Evolutionary conservation across 30 jellyfish, hydroid and myxozoan genomes (phyloP).

Genomic region (Rhopilema esculentum): DNA sequence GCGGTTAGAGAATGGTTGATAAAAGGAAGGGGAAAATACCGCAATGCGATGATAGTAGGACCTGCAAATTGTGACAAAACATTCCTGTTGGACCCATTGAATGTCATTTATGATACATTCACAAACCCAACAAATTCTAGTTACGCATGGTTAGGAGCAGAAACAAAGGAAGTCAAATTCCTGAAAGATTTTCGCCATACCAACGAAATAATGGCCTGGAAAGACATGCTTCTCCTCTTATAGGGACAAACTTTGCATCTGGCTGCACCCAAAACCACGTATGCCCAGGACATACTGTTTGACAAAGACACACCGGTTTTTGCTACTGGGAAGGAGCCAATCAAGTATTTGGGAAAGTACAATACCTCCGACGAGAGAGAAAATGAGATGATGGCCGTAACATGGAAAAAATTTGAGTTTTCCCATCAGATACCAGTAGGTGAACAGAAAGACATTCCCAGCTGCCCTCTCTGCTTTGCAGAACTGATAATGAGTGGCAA

Average conservation of each 20-base stretch:
- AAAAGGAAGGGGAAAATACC: slow-evolving; percentile 23
- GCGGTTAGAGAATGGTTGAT: not conserved
- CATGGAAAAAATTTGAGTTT: not conserved
- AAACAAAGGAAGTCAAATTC: slow-evolving; percentile 10
- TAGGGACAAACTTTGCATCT: slow-evolving; percentile 14
- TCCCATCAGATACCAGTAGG: slow-evolving; percentile 4
- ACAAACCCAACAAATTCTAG: not conserved
- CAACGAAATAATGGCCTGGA: slow-evolving; percentile 12
- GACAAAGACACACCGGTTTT: slow-evolving; percentile 3
- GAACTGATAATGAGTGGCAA: not conserved
- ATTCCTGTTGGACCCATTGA: slow-evolving; percentile 26
- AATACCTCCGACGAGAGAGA: slow-evolving; percentile 2
- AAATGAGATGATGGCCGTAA: slow-evolving; percentile 5
- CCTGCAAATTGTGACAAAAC: slow-evolving; percentile 53
- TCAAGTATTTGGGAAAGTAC: not conserved
- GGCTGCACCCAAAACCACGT: slow-evolving; percentile 36
- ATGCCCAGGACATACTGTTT: slow-evolving; percentile 5
- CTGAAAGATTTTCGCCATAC: slow-evolving; percentile 23
- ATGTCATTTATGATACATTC: not conserved
- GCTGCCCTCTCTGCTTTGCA: slow-evolving; percentile 5
- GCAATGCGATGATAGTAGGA: slow-evolving; percentile 16
- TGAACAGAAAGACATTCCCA: not conserved
- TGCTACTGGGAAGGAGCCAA: slow-evolving; percentile 9
- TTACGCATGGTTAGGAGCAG: slow-evolving; percentile 36
- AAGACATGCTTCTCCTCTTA: slow-evolving; percentile 31